These are phyloP conservation scores for Drosophila formosana DNA, from an alignment of 2,888 invertebrate species.

Conservation along the genomic window DNA sequence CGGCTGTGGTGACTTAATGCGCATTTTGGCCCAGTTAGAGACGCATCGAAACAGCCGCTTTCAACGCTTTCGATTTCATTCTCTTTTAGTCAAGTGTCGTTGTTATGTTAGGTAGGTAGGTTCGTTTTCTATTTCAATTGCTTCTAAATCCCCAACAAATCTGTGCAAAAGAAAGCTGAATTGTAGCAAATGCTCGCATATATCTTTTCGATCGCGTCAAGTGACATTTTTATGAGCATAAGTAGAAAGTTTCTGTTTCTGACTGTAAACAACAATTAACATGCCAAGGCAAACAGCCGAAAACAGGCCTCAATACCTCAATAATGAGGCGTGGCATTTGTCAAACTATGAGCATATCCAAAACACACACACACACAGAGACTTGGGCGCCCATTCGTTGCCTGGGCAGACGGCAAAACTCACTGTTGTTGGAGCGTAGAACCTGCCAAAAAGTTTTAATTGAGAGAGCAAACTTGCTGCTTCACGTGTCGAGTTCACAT, in stretches of 20 bases:
- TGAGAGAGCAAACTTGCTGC: conserved; percentile 55
- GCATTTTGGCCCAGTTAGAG: conserved; percentile 72
- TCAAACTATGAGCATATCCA: conserved; percentile 24
- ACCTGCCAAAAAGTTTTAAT: conserved; percentile 66
- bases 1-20: conserved; percentile 68
- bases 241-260: conserved; percentile 77
- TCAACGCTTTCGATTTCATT: conserved; percentile 79
- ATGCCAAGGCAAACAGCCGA: conserved; percentile 51
- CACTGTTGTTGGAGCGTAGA: conserved; percentile 27
- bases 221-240: conserved; percentile 68
- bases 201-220: conserved; percentile 69
- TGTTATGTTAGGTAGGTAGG: neutral
- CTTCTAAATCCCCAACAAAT: conserved; percentile 74
- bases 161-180: conserved; percentile 70
- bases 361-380: conserved; percentile 14
- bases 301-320: conserved; percentile 38
- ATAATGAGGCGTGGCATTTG: conserved; percentile 37
- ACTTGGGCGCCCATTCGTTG: conserved; percentile 11
- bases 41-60: conserved; percentile 47
- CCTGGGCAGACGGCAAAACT: neutral
- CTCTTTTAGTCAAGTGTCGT: conserved; percentile 49
- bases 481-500: conserved; percentile 22
- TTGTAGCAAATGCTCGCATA: conserved; percentile 61
- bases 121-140: conserved; percentile 78
- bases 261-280: conserved; percentile 66